Evolutionary conservation across 2,797 vertebrate genomes (phyloP).

Genomic region (Xiphophorus birchmanni): DNA sequence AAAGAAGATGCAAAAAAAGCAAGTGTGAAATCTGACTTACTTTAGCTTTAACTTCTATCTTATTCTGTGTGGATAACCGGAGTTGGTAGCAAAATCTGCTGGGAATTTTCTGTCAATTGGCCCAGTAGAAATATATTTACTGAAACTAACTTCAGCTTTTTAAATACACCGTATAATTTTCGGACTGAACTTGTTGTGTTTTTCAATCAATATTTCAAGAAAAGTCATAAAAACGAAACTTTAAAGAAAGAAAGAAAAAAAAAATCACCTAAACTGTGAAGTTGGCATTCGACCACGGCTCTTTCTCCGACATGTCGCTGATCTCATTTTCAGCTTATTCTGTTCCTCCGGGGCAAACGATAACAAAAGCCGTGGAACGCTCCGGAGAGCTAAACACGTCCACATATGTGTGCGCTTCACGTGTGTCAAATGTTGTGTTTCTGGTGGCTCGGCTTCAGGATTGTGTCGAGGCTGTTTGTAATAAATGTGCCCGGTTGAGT

Average conservation of each 20-base stretch:
- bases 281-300: background rate
- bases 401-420: conserved; percentile 40
- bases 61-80: background rate
- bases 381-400: conserved; percentile 53
- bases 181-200: background rate
- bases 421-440: conserved; percentile 68
- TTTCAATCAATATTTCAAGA: background rate
- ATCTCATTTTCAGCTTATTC: conserved; percentile 24
- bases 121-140: background rate
- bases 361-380: conserved; percentile 55
- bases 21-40: background rate
- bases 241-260: too few species aligned
- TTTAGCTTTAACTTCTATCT: background rate
- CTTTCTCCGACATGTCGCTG: conserved; percentile 9
- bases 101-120: background rate
- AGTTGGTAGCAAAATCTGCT: background rate
- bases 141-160: background rate
- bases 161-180: background rate
- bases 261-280: background rate
- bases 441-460: conserved; percentile 85
- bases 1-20: background rate
- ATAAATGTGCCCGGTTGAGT: conserved; percentile 93
- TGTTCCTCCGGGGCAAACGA: conserved; percentile 37
- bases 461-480: conserved; percentile 92
- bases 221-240: background rate